phyloP scores from a whole-genome alignment of 2,797 vertebrate species.

The Apodemus agrarius region DNA sequence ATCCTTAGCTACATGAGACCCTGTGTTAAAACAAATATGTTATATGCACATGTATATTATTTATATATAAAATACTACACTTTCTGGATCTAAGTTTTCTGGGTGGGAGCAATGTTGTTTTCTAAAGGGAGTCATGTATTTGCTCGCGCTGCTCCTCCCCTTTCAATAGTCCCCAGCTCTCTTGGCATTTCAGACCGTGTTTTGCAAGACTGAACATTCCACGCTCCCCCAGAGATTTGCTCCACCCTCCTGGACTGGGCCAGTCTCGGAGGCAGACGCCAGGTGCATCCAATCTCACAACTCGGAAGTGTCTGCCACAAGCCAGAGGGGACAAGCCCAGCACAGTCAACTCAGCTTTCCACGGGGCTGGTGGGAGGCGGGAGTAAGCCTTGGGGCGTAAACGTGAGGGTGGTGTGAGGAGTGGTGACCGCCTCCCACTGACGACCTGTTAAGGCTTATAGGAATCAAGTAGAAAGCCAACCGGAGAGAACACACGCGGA shows the following conservation, averaged over 20 bases:
- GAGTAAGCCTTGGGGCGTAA: slow-evolving; percentile 78
- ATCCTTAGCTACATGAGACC: background rate
- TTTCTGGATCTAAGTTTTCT: background rate
- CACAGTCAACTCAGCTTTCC: slow-evolving; percentile 70
- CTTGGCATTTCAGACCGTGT: slow-evolving; percentile 30
- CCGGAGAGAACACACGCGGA: background rate
- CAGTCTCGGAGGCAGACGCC: slow-evolving; percentile 62
- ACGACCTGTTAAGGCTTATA: slow-evolving; percentile 60
- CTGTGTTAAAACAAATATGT: background rate
- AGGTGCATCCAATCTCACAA: slow-evolving; percentile 41
- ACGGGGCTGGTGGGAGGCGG: slow-evolving; percentile 61
- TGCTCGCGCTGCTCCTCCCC: background rate
- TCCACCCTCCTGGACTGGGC: slow-evolving; percentile 12
- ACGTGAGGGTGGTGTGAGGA: slow-evolving; percentile 42
- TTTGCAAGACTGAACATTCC: background rate
- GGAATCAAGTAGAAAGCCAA: slow-evolving; percentile 63
- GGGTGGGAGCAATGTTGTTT: background rate
- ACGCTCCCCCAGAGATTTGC: background rate
- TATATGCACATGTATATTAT: background rate
- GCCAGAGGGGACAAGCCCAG: slow-evolving; percentile 16
- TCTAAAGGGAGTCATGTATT: slow-evolving; percentile 4
- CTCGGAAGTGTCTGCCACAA: background rate
- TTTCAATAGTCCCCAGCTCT: background rate
- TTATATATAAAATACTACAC: no score
- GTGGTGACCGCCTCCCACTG: slow-evolving; percentile 62